These are phyloP conservation scores for Perdix hodgsoniae DNA, from an alignment of 2,797 vertebrate genomes.

Conservation along the genomic window DNA sequence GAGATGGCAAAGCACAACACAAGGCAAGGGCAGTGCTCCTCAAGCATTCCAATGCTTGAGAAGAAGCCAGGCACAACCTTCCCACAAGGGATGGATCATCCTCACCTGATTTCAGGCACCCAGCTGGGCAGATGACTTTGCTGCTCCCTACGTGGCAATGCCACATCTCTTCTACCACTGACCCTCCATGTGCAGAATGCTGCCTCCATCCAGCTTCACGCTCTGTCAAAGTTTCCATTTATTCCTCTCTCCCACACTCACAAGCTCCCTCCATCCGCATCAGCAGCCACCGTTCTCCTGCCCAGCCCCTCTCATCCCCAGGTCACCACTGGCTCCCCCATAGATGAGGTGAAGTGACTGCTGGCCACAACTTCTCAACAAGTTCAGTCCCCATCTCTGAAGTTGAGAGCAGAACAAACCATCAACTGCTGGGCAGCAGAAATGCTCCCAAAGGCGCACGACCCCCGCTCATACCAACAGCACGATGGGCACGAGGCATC, in stretches of 20 bases:
- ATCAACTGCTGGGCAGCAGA: no score
- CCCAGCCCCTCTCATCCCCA: neutral
- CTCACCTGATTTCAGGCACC: neutral
- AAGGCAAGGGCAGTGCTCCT: no score
- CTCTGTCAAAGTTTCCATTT: no score
- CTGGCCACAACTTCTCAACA: no score
- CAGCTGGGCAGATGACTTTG: neutral
- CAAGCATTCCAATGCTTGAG: no score
- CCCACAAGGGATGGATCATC: neutral
- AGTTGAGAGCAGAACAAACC: neutral
- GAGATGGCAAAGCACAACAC: no score
- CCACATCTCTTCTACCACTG: neutral
- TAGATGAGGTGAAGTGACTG: accelerated
- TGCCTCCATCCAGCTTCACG: neutral
- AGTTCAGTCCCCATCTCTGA: no score
- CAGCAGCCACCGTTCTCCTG: neutral
- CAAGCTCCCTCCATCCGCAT: neutral
- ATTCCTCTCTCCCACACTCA: neutral
- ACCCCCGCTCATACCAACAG: neutral
- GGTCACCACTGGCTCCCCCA: neutral
- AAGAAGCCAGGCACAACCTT: neutral
- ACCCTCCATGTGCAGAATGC: neutral
- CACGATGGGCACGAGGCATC: neutral
- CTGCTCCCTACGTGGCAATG: neutral
- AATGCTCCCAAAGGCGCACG: neutral